A percentile compares a stretch with the other conserved stretches of the same genome.
Evolutionary conservation across 2,113 vertebrate species (phyloP).

Genomic region (Actinemys pallida): DNA sequence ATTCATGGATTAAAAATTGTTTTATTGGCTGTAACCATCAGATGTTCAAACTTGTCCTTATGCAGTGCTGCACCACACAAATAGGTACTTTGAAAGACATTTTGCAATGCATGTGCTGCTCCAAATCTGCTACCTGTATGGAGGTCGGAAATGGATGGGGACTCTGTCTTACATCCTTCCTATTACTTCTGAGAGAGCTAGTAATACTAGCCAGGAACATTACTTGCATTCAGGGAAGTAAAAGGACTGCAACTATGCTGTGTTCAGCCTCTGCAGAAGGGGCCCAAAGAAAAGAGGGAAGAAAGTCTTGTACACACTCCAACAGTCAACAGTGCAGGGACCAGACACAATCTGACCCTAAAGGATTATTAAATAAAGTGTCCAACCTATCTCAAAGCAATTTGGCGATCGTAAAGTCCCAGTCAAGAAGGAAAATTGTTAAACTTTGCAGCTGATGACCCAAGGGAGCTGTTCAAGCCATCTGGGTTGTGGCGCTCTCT

Average conservation of each 20-base stretch:
- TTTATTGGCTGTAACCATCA: neutral
- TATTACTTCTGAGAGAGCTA: neutral
- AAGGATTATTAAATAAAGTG: neutral
- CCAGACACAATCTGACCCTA: rapidly evolving
- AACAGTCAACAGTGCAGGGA: neutral
- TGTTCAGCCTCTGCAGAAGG: neutral
- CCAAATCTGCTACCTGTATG: neutral
- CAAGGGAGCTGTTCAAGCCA: neutral
- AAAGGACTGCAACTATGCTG: neutral
- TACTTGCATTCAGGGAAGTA: neutral
- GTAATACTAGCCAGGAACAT: neutral
- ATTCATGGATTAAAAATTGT: neutral
- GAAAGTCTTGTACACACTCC: neutral
- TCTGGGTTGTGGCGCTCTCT: neutral
- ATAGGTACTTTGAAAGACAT: neutral
- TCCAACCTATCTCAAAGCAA: neutral
- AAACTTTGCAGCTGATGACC: neutral
- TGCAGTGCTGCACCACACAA: neutral
- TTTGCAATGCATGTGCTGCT: neutral
- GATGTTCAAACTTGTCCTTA: neutral
- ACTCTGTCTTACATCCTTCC: neutral
- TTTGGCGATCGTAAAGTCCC: neutral
- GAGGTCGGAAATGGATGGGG: neutral
- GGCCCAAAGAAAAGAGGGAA: neutral
- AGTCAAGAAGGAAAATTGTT: neutral